Evolutionary conservation across 2,797 vertebrate genomes (phyloP), one percentile per base, ranked within the genome.

Genomic region (Schizopygopsis pylzovi): DNA sequence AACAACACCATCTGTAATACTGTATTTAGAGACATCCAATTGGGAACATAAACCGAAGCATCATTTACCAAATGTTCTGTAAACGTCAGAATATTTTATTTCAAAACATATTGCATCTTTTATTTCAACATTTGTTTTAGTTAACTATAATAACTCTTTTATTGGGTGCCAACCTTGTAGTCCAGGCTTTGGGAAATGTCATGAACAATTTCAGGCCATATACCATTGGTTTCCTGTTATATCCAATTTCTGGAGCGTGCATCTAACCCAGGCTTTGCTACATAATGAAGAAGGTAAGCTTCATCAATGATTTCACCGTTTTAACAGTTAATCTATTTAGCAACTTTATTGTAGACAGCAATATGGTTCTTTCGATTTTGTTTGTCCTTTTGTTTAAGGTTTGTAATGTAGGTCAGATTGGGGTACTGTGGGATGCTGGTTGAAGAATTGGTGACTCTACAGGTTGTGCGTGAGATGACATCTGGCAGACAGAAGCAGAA

Each of bases 11-110:
- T 61, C 16, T 63, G 4, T 63, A 63, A 76, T 52, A 56, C 6
- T 59, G 22, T 59, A 77, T 84, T 83, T 83, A 76, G 45, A 52
- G 22, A 77, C 20, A 52, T 18, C n/a, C 11, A 65, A 33, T 2
- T 45, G 16, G 10, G 25, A 65, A 28, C 56, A 59, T 47, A 28
- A 79, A 47, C 59, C 63, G 39, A 25, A 33, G 25, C 11, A 1
- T 18, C 8, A 61, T 59, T 79, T 61, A 61, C 22, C 16, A 73
- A 7, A 47, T 77, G 33, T 39, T 77, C 28, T 37, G 3, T 77
- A 76, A 39, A 77, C 49, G 1, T 49, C 18, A 22, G 45, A 33
- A 33, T 25, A 25, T 45, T 73, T 25, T 22, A 54, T 54, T 20
- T 54, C 2, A 75, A 37, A 54, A 18, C 47, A 49, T 33, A 5